These are phyloP conservation scores for Thalpophila matura DNA, from an alignment of 2,888 invertebrate genomes.

Conservation along the genomic window DNA sequence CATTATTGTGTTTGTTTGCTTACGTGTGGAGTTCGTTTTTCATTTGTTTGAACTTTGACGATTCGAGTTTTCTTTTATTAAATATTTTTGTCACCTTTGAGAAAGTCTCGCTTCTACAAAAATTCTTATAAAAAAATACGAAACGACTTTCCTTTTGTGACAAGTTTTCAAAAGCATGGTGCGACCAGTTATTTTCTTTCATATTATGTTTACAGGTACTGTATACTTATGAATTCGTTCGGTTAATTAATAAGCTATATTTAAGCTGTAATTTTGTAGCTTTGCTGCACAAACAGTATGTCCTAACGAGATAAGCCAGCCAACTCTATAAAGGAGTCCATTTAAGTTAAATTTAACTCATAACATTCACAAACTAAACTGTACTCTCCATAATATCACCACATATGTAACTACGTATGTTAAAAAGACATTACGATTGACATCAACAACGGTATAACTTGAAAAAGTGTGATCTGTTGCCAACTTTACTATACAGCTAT, in stretches of 20 bases:
- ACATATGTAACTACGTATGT: background rate
- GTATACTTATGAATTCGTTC: no score
- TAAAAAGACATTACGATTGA: conserved; percentile 18
- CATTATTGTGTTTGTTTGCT: conserved; percentile 41
- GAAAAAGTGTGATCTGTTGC: conserved; percentile 22
- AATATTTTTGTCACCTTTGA: background rate
- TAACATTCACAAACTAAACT: background rate
- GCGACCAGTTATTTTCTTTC: background rate
- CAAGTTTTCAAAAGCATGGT: background rate
- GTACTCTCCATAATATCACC: background rate
- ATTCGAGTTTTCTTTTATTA: conserved; percentile 1
- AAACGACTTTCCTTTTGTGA: background rate
- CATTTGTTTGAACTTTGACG: conserved; percentile 14
- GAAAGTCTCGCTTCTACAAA: background rate
- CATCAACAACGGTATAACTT: conserved; percentile 9
- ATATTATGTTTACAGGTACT: background rate
- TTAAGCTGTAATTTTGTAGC: no score
- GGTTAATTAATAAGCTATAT: no score
- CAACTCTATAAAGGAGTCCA: no score
- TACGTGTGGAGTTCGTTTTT: conserved; percentile 26
- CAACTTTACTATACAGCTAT: conserved; percentile 25
- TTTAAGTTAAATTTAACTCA: no score
- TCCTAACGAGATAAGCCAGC: no score
- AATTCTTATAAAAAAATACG: background rate
- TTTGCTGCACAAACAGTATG: no score